These are phyloP conservation scores for Copidosoma aretas DNA, from an alignment of 2,888 invertebrate species.

Conservation along the genomic window DNA sequence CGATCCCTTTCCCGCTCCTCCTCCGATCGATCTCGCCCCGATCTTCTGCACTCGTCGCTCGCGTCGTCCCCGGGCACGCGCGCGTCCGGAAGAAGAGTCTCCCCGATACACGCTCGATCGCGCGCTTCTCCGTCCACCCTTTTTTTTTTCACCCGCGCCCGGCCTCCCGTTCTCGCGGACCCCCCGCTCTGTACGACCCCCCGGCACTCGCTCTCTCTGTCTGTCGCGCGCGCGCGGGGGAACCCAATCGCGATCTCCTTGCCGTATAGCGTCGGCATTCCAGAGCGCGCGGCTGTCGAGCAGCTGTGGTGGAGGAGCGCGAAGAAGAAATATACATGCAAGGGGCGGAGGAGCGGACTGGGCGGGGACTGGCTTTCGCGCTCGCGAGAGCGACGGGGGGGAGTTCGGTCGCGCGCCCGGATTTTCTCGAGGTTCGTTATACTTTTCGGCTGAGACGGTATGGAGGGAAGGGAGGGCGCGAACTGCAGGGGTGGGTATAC, in stretches of 20 bases:
- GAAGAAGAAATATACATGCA: conserved; percentile 16
- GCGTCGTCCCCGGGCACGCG: not conserved
- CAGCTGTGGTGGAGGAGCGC: not conserved
- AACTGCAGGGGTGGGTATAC: too few relatives aligned
- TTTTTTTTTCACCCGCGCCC: conserved; percentile 30
- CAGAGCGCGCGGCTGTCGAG: conserved; percentile 46
- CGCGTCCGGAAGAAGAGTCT: conserved; percentile 3
- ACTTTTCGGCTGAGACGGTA: too few relatives aligned
- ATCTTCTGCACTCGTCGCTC: not conserved
- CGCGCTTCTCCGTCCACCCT: not conserved
- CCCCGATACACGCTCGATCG: conserved; percentile 1
- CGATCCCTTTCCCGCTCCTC: not conserved
- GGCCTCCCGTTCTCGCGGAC: not conserved
- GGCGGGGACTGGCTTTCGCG: not conserved
- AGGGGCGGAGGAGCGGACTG: conserved; percentile 6
- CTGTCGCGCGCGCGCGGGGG: conserved; percentile 19
- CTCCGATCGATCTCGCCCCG: not conserved
- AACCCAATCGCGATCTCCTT: conserved; percentile 32
- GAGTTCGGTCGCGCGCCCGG: not conserved
- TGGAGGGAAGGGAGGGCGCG: too few relatives aligned
- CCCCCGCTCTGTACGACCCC: not conserved
- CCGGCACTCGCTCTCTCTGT: conserved; percentile 30
- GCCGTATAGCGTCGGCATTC: conserved; percentile 50
- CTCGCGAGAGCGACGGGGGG: not conserved
- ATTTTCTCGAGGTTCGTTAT: too few relatives aligned